Conservation (phyloP, 2,797 vertebrate species). For the Alexandromys oeconomus region DNA sequence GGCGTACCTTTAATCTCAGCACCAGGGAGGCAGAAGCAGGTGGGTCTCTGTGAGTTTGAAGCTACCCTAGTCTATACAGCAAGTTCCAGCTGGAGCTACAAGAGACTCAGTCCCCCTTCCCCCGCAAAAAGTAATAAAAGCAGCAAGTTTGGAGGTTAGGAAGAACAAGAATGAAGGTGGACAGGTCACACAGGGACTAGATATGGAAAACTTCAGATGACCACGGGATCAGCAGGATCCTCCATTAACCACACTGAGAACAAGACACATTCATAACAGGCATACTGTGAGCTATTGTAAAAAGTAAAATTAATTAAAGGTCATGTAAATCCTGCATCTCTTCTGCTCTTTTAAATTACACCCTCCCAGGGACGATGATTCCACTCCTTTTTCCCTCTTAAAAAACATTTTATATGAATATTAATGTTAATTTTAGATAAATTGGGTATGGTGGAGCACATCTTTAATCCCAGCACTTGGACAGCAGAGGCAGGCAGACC, state of each 20-base stretch:
- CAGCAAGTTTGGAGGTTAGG: neutral
- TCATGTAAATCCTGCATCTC: conserved; percentile 6
- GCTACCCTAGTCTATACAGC: neutral
- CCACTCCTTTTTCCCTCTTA: neutral
- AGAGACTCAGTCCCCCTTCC: neutral
- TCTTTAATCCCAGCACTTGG: no score
- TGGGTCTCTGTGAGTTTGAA: neutral
- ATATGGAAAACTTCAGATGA: neutral
- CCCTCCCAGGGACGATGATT: neutral
- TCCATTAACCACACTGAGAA: neutral
- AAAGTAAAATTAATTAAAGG: conserved; percentile 24
- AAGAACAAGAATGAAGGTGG: neutral
- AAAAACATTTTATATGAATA: conserved; percentile 31
- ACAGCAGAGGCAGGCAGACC: no score
- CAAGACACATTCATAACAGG: neutral
- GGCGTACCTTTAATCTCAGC: neutral
- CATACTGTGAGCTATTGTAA: neutral
- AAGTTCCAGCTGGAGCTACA: neutral
- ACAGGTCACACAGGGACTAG: neutral
- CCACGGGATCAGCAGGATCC: neutral
- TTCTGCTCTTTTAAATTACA: neutral
- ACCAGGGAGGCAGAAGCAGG: neutral
- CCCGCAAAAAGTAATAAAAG: neutral
- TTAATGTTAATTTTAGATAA: conserved; percentile 27
- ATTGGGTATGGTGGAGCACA: no score